Evolutionary conservation across 2,797 vertebrate genomes (phyloP).

Genomic region (Chelon auratus): DNA sequence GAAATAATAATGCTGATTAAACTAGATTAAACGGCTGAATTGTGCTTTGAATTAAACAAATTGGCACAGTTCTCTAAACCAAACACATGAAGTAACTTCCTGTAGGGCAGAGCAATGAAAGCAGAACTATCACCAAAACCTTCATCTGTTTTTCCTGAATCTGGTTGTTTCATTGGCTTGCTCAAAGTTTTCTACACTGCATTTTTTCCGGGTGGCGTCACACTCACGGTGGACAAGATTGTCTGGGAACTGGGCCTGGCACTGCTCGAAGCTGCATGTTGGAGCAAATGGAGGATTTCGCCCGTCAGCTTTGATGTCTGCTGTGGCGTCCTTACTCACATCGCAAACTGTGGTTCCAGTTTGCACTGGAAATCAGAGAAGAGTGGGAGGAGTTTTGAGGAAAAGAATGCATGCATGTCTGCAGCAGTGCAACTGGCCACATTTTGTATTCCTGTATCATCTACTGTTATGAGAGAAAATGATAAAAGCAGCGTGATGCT

Average conservation of each 20-base stretch:
- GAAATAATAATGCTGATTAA: constrained; percentile 8
- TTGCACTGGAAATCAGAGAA: constrained; percentile 54
- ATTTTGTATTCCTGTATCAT: background rate
- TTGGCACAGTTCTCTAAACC: constrained; percentile 16
- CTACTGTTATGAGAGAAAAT: constrained; percentile 4
- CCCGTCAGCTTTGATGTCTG: accelerated
- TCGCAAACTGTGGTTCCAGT: constrained; percentile 32
- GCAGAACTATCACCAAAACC: constrained; percentile 31
- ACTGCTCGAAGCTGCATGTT: constrained; percentile 44
- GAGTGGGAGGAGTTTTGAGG: constrained; percentile 29
- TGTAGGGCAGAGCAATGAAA: constrained; percentile 7
- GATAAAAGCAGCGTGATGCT: constrained; percentile 9
- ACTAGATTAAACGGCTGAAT: background rate
- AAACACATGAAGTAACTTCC: constrained; percentile 24
- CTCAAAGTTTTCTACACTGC: background rate
- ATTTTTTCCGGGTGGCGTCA: constrained; percentile 36
- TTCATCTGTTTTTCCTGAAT: background rate
- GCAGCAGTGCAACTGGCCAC: background rate
- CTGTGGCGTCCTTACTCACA: accelerated
- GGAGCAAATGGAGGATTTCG: accelerated
- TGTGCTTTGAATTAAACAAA: background rate
- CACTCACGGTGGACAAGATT: background rate
- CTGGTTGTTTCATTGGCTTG: background rate
- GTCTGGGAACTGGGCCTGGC: background rate
- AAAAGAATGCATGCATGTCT: background rate